Percentiles rank a stretch among this genome's conserved stretches.
Conservation (phyloP, 2,113 vertebrate species). For the Sclerurus mexicanus region DNA sequence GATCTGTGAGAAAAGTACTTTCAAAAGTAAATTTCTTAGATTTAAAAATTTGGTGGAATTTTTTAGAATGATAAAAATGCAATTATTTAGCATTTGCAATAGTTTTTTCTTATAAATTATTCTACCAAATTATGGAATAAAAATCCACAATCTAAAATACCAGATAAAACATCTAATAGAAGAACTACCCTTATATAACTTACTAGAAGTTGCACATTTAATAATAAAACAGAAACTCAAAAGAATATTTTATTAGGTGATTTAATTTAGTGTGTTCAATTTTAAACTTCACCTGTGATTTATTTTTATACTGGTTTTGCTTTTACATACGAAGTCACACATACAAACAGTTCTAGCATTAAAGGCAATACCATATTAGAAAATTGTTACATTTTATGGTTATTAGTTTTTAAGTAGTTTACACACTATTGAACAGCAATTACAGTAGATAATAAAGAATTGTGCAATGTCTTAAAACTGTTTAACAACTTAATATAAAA, state of each 20-base stretch:
- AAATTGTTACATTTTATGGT: slow-evolving; percentile 6
- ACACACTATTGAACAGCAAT: slow-evolving; percentile 34
- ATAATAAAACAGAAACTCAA: slow-evolving; percentile 19
- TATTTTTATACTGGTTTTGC: slow-evolving; percentile 26
- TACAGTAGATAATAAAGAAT: slow-evolving; percentile 26
- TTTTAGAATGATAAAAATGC: background rate
- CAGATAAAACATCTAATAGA: background rate
- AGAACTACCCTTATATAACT: background rate
- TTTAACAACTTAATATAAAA: background rate
- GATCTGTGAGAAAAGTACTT: background rate
- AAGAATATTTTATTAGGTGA: background rate
- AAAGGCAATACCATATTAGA: slow-evolving; percentile 20
- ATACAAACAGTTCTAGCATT: slow-evolving; percentile 24
- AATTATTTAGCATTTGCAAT: background rate
- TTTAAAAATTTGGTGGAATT: background rate
- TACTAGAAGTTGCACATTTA: background rate
- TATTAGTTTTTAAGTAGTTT: background rate
- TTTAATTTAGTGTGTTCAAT: slow-evolving; percentile 30
- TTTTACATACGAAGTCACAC: slow-evolving; percentile 25
- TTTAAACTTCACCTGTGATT: background rate
- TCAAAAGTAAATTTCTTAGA: background rate
- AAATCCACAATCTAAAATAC: background rate
- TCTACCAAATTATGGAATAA: background rate
- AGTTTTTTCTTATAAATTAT: background rate
- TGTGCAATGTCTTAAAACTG: background rate